Evolutionary conservation across 2,888 invertebrate species (phyloP), one percentile per base, ranked within the genome.

Genomic region (Poecilobothrus nobilitatus): DNA sequence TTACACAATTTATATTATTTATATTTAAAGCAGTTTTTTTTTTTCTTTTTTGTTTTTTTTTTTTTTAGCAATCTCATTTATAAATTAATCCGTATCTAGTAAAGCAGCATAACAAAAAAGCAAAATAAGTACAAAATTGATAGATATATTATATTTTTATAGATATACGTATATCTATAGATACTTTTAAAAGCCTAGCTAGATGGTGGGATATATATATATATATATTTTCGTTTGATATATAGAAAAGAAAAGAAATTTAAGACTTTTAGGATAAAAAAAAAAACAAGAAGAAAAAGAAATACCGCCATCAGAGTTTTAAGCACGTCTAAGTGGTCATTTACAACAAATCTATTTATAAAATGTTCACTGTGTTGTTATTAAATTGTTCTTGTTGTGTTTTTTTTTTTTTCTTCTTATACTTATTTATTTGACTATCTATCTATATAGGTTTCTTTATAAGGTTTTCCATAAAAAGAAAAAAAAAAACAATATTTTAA

Each of bases 221-320:
- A 27, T 27, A 6, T 18, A 53, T 12, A n/a, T n/a, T n/a, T n/a
- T n/a, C n/a, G n/a, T n/a, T n/a, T n/a, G n/a, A n/a, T n/a, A 18
- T 12, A 53, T 18, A 53, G 18, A 41, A 53, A 53, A 53, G 18
- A 53, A 53, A 53, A 53, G 15, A 53, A 12, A 53, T 15, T 41
- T 41, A 41, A 41, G 15, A 41, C 41, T 41, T 41, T 41, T 12
- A 12, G 41, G 41, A 41, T 9, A 4, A 27, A 27, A 27, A 27
- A 27, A 27, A 27, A 27, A 27, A 27, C 2, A 18, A 53, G 7
- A 27, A 27, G 5, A 27, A 27, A 27, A 18, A 53, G 7, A 53
- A 53, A 53, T 53, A 53, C 53, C 53, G 53, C 53, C 53, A 53
- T 53, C 53, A 53, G 15, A 53, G 53, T 53, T 41, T 41, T 53